These are phyloP conservation scores for Nymphicus hollandicus DNA, from an alignment of 2,113 vertebrate genomes.

Conservation along the genomic window DNA sequence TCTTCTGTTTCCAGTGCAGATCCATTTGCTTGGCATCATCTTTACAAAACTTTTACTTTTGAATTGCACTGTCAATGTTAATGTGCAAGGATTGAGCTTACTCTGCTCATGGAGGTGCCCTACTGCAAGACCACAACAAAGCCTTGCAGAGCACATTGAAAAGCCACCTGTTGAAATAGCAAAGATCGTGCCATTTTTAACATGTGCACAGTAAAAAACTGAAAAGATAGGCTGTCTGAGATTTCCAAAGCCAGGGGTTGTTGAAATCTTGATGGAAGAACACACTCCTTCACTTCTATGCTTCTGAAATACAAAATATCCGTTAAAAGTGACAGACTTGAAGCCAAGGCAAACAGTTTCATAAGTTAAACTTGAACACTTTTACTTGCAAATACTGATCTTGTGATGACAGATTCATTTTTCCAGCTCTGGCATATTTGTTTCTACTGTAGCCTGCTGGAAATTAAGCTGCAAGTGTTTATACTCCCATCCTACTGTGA, in stretches of 20 bases:
- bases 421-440: slow-evolving; percentile 21
- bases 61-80: neutral
- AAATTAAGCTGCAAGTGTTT: slow-evolving; percentile 40
- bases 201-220: neutral
- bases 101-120: neutral
- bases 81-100: neutral
- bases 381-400: slow-evolving; percentile 15
- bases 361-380: slow-evolving; percentile 20
- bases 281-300: neutral
- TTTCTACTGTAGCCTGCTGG: slow-evolving; percentile 20
- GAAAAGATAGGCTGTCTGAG: neutral
- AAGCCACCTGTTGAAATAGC: slow-evolving; percentile 36
- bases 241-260: neutral
- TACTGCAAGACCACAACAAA: neutral
- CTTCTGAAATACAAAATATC: slow-evolving; percentile 28
- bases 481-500: slow-evolving; percentile 2
- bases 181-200: neutral
- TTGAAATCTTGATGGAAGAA: slow-evolving; percentile 45
- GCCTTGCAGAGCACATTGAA: neutral
- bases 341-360: slow-evolving; percentile 42
- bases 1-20: neutral
- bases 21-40: neutral
- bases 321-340: slow-evolving; percentile 14
- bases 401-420: slow-evolving; percentile 52
- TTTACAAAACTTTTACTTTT: neutral